Base-by-base conservation (phyloP, 2,888 invertebrate genomes). In the Cylloceria caligata region DNA sequence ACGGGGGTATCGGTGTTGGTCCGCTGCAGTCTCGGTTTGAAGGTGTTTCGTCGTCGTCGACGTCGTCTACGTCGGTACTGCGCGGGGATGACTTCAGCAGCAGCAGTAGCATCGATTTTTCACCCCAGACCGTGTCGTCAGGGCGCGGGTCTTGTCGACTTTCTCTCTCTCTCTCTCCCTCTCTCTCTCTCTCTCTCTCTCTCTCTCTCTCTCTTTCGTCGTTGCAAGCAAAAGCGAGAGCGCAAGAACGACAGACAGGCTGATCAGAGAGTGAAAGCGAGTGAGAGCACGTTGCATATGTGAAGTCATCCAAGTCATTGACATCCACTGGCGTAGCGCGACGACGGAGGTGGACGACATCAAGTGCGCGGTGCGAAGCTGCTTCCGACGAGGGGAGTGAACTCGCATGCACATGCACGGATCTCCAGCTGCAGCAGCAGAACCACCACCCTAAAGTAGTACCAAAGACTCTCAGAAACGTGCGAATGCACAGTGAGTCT, bases 231-330 rank as follows among this genome's bases (percentile, higher is more conserved):
- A 71, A 65, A 47, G 49, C 36, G 68, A 57, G 71, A 60, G 34
- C 16, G 49, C 65, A 39, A 49, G 52, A 72, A 76, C 72, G 76
- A 81, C 39, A 81, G 76, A 81, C 76, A 68, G 64, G 64, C 42
- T 73, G 49, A 57, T 75, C 71, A 60, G 49, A 77, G 79, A 45
- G 81, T 27, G 67, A 79, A 74, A 69, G 47, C 75, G 57, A 79
- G 71, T 9, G 67, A 78, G 78, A 69, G 52, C 5, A 13, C 52
- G 71, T 62, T 64, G 87, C 88, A 88, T 88, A 87, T 88, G 87
- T 87, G 87, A 88, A 91, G 89, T 91, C 91, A 91, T 91, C 88
- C 89, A 87, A 91, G 91, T 91, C 91, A 91, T 91, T 91, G 91
- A 91, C 91, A 91, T 91, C 89, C 89, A 89, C 88, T 88, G 89